Evolutionary conservation across 2,113 vertebrate genomes (phyloP), one percentile per base, ranked within the genome.

Genomic region (Brachypteracias leptosomus): DNA sequence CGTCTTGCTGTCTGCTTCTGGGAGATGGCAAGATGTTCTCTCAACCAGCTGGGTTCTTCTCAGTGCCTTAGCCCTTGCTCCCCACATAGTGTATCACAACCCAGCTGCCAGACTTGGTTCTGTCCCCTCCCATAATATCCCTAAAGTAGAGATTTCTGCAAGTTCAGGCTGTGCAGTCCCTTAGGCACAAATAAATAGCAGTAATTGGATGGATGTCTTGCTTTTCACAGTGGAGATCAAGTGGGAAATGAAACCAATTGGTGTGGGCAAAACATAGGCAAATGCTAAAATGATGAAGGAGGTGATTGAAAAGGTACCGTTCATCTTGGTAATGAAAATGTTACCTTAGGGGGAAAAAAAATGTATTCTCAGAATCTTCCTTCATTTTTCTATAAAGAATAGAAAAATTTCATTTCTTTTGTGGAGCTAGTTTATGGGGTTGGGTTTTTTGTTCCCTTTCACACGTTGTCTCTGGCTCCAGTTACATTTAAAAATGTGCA

Each of bases 61-160:
- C 18, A 2, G 55, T 35, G 52, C 62, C 24, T 70, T 54, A 25
- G 36, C 15, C 33, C 44, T 79, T 78, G 25, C 9, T 65, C 24
- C 36, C 54, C 9, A 3, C 13, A 0, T 3, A 18, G 16, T 10
- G 9, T 2, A 0, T 79, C 15, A 11, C 36, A 35, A 21, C 59
- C 36, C 25, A 40, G 55, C 1, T 3, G 28, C 28, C 65, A 16
- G 2, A 24, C 42, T 75, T 36, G 15, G 31, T 84, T 80, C 36
- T n/a, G 7, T 51, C 19, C 4, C 2, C 11, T 72, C 0, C 0
- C 4, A 1, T 18, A 22, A 26, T 15, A 35, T 22, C 68, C 25
- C 16, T 67, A 9, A 63, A 75, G 28, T 8, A 26, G 20, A 18
- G 8, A 4, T 55, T 94, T 87, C 70, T 72, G 28, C 20, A 33